Base-by-base conservation (phyloP, 2,888 invertebrate species). In the Zygogramma bicolorata region DNA sequence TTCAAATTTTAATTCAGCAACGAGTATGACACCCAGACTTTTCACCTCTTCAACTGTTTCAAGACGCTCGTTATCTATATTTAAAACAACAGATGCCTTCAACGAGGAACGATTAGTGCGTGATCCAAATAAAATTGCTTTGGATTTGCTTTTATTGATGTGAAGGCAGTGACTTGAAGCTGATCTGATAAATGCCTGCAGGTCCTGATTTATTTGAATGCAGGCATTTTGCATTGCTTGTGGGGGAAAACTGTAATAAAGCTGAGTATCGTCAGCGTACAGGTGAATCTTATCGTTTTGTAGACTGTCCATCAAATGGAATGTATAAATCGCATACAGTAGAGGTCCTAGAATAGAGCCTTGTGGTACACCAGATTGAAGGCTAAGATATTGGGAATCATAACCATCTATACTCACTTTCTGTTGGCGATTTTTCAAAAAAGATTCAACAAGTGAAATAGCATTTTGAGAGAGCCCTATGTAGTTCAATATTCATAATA, bases 231-330 rank as follows among this genome's bases (percentile, higher is more conserved):
- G 34, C 58, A 27, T 13, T 25, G n/a, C 40, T 8, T 20, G 7
- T n/a, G 25, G 15, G 15, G 34, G 15, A 59, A 66, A 59, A 57
- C 38, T 38, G n/a, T 59, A 67, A 42, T 59, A 59, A 29, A 67
- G 57, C 40, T 67, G 58, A 7, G 20, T 66, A 15, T 34, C 66
- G 38, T 66, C 66, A 18, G 66, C 58, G 25, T 66, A 58, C n/a
- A 53, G 29, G 22, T 58, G 57, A 1, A 66, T 57, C 20, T 57
- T 15, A 1, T 38, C n/a, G 15, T n/a, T 49, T 15, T 31, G 58
- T 29, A 31, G 29, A n/a, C n/a, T 29, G 3, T 58, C n/a, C 5
- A 40, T n/a, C 6, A n/a, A 58, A 13, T 58, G 3, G 3, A 15
- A 58, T 15, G 29, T 10, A 58, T 25, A 20, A 5, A 38, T 38